These are phyloP conservation scores for Hypsopygia costalis DNA, from an alignment of 2,888 invertebrate genomes.

Conservation along the genomic window DNA sequence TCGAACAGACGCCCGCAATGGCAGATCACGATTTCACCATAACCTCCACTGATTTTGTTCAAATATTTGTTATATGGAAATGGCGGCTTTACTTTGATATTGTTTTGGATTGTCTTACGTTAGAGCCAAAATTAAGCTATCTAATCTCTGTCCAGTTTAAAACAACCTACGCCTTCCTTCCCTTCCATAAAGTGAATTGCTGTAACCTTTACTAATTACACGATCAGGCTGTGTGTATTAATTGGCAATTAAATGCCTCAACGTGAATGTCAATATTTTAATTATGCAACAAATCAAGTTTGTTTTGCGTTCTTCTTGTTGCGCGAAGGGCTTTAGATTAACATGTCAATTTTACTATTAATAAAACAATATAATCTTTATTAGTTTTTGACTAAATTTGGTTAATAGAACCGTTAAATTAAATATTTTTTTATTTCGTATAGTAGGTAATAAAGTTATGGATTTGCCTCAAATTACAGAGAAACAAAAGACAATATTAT, in stretches of 20 bases:
- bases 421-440: too few relatives aligned
- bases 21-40: not conserved
- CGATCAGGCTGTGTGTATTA: not conserved
- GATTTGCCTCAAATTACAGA: too few relatives aligned
- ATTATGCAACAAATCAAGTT: not conserved
- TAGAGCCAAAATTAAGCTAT: not conserved
- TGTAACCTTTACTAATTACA: not conserved
- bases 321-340: not conserved
- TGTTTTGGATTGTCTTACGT: not conserved
- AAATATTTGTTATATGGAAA: not conserved
- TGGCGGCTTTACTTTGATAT: not conserved
- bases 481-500: too few relatives aligned
- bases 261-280: not conserved
- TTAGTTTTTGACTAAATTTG: too few relatives aligned
- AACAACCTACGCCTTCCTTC: not conserved
- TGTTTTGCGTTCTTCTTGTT: not conserved
- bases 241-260: not conserved
- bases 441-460: too few relatives aligned
- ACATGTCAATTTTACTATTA: too few relatives aligned
- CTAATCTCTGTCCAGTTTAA: too few relatives aligned
- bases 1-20: not conserved
- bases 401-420: too few relatives aligned
- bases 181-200: not conserved
- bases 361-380: too few relatives aligned
- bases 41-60: not conserved